Evolutionary conservation across 2,113 vertebrate species (phyloP), one percentile per base, ranked within the genome.

Genomic region (Planiliza haematocheilus): DNA sequence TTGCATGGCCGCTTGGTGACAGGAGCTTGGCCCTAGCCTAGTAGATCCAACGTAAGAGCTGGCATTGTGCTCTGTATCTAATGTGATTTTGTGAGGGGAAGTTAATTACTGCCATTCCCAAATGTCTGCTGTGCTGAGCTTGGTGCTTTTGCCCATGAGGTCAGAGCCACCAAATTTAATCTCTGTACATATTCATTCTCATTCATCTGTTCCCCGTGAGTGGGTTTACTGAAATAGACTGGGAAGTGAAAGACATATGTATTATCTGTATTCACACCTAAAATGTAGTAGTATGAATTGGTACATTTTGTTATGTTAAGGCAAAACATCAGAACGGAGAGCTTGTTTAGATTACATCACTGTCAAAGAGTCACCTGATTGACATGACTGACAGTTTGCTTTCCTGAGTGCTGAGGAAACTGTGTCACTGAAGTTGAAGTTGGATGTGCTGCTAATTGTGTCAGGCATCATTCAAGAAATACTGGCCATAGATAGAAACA

Each of bases 121-220:
- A 43, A 61, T 67, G 62, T 56, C 49, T 43, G 56, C 48, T 16
- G 30, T 65, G 59, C 52, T 55, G 48, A 60, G 49, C 52, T 64
- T 3, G 8, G 4, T 49, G 45, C 24, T 30, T 34, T 56, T 42
- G 36, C 59, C 70, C 5, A 12, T 4, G 0, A 43, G 74, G 66
- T 70, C 52, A 43, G 43, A 65, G 52, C 36, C 21, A 9, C 21
- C 30, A 49, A 36, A 66, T 72, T 36, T 55, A 49, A 67, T 72
- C 17, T 55, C 14, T 18, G 21, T 14, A 52, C 14, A 37, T 38
- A 52, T 21, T 50, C 9, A 20, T 41, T 46, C 14, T 17, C 18
- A 38, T 43, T 14, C 37, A 51, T 64, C 34, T 17, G 20, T 2
- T 17, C 8, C 51, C 24, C 17, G 10, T 34, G 36, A 37, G 39